Conservation (phyloP, 2,888 invertebrate genomes). For the Callimorpha dominula region DNA sequence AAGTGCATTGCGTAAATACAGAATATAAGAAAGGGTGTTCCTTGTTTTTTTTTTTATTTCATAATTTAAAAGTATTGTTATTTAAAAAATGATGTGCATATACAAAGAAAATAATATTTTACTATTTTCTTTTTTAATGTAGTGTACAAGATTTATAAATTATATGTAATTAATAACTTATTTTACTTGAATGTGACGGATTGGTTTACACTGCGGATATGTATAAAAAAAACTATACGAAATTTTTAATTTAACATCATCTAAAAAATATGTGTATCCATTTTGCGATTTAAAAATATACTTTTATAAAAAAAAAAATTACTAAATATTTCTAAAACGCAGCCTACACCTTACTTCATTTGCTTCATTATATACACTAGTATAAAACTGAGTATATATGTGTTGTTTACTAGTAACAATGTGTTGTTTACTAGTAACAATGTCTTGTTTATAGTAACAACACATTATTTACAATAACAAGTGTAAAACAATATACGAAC, state of each 20-base stretch:
- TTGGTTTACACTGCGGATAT: not conserved
- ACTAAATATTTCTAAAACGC: not conserved
- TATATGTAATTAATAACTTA: not conserved
- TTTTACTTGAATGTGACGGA: not conserved
- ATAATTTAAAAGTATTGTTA: no score
- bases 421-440: not conserved
- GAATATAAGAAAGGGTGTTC: no score
- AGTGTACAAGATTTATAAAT: not conserved
- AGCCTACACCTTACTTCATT: not conserved
- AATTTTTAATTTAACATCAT: not conserved
- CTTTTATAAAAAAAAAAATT: not conserved
- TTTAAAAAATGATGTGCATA: not conserved
- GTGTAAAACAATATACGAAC: not conserved
- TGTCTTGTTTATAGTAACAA: not conserved
- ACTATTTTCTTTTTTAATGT: no score
- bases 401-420: not conserved
- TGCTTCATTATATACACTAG: not conserved
- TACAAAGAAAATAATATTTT: no score
- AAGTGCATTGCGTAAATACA: not conserved
- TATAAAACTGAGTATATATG: not conserved
- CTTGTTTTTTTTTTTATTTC: not conserved
- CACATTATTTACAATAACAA: not conserved
- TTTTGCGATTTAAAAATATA: not conserved
- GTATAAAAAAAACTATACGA: not conserved
- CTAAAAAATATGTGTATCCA: not conserved